Evolutionary conservation across 37 sponge, comb jelly and placozoan genomes (phyloP).

Genomic region (Spongilla lacustris): DNA sequence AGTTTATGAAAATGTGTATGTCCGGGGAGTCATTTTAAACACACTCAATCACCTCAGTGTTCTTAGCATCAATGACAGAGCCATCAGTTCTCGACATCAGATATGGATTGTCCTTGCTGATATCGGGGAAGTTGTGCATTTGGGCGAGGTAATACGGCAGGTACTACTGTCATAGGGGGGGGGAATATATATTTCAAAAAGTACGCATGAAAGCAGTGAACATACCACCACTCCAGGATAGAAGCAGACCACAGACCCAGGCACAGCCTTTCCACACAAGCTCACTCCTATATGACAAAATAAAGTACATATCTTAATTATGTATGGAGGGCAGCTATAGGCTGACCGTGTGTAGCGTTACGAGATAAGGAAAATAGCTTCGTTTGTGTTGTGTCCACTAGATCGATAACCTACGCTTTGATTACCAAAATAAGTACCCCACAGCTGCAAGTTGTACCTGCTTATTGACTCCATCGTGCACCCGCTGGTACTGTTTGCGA

Average conservation of each 20-base stretch:
- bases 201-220: background rate
- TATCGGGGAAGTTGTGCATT: constrained; percentile 36
- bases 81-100: constrained; percentile 52
- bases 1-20: background rate
- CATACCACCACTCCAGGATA: constrained; percentile 65
- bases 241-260: constrained; percentile 55
- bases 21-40: background rate
- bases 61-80: constrained; percentile 42
- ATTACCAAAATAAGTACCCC: background rate
- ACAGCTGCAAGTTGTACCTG: constrained; percentile 14
- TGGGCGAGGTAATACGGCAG: constrained; percentile 16
- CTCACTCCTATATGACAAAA: constrained; percentile 29
- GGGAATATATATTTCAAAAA: background rate
- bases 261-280: constrained; percentile 20
- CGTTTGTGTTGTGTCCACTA: background rate
- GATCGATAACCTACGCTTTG: background rate
- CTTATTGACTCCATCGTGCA: constrained; percentile 8
- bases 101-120: constrained; percentile 29
- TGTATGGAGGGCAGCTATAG: no score
- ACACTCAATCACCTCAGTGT: background rate
- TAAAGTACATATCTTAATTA: no score
- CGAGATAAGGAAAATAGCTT: background rate
- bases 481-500: constrained; percentile 15
- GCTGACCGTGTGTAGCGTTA: background rate
- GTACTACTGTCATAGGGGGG: constrained; percentile 29